Percentiles rank a stretch among this genome's conserved stretches.
These are phyloP conservation scores for Lissocephala sabroskyi DNA, from an alignment of 2,888 invertebrate genomes.

Conservation along the genomic window DNA sequence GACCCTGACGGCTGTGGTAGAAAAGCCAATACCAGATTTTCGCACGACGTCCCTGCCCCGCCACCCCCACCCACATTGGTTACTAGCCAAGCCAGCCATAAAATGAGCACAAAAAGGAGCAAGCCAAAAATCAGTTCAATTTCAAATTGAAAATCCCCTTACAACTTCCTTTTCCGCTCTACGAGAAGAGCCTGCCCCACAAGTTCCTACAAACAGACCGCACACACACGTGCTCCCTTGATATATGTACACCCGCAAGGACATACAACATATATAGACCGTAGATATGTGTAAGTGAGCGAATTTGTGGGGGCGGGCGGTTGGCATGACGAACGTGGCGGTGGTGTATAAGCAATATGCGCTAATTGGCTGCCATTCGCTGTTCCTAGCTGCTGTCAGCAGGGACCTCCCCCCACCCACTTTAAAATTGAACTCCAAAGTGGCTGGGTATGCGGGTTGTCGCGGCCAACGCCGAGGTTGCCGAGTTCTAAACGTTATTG, in stretches of 20 bases:
- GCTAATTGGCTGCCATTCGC: constrained; percentile 56
- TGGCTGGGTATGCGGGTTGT: neutral
- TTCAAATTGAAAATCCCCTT: constrained; percentile 66
- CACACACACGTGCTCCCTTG: no score
- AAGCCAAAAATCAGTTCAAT: constrained; percentile 65
- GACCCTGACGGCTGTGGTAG: neutral
- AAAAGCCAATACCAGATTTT: constrained; percentile 61
- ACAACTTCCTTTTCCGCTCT: constrained; percentile 61
- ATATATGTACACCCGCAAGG: constrained; percentile 3
- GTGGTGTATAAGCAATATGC: constrained; percentile 64
- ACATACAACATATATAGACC: no score
- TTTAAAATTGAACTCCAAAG: neutral
- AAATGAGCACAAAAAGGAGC: constrained; percentile 46
- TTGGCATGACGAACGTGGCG: constrained; percentile 56
- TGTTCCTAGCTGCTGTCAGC: constrained; percentile 29
- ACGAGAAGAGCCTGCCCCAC: constrained; percentile 14
- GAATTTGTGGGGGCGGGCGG: constrained; percentile 5
- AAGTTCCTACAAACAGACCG: neutral
- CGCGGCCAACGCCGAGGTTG: constrained; percentile 22
- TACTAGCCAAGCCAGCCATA: constrained; percentile 59
- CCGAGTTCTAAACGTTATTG: constrained; percentile 30
- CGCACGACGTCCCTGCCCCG: constrained; percentile 24
- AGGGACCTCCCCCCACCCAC: neutral
- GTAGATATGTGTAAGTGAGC: constrained; percentile 2
- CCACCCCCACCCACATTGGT: neutral